Conservation (phyloP, 2,888 invertebrate species). For the Laothoe populi region DNA sequence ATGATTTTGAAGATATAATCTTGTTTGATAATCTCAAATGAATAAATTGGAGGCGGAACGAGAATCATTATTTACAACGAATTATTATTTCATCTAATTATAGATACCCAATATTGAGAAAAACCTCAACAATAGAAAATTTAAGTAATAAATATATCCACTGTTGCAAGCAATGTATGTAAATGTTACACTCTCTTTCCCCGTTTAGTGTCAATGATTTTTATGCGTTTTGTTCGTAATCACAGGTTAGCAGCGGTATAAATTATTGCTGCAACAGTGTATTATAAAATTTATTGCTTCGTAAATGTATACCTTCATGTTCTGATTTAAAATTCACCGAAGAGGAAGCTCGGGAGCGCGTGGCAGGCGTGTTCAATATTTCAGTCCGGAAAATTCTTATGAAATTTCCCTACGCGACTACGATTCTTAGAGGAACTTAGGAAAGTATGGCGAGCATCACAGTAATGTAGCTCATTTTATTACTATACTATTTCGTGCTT, state of each 20-base stretch:
- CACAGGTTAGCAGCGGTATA: not conserved
- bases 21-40: not conserved
- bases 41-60: not conserved
- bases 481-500: too few relatives aligned
- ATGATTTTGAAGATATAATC: not conserved
- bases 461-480: too few relatives aligned
- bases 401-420: too few relatives aligned
- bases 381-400: slow-evolving; percentile 22
- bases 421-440: too few relatives aligned
- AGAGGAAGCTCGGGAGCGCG: not conserved
- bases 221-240: too few relatives aligned
- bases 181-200: not conserved
- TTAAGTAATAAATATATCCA: too few relatives aligned
- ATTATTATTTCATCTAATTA: too few relatives aligned
- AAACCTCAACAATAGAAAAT: too few relatives aligned
- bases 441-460: too few relatives aligned
- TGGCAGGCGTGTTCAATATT: slow-evolving; percentile 11
- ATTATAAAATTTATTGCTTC: slow-evolving; percentile 13
- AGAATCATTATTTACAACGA: not conserved
- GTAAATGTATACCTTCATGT: not conserved
- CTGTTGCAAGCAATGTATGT: not conserved
- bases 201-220: too few relatives aligned
- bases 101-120: too few relatives aligned
- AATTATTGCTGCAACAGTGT: not conserved
- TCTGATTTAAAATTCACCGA: not conserved